phyloP scores from a whole-genome alignment of 1,140 invertebrate genomes.

The Brachionus rubens region DNA sequence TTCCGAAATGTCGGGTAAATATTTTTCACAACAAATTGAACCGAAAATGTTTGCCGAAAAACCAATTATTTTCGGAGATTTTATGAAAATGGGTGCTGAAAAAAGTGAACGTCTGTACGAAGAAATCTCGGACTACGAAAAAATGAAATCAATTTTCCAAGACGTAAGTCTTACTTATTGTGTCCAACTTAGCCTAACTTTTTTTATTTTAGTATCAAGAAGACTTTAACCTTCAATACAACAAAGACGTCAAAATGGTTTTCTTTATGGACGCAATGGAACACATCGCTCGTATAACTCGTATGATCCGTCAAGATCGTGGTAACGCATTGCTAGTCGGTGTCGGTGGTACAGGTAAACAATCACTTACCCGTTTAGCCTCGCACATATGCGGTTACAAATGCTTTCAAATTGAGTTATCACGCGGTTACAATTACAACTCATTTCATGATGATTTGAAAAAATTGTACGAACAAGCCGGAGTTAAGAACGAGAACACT shows the following conservation, averaged over 20 bases:
- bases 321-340: constrained; percentile 61
- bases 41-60: constrained; percentile 54
- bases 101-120: constrained; percentile 58
- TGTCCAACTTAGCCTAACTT: too few relatives aligned
- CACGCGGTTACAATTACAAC: constrained; percentile 74
- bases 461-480: constrained; percentile 65
- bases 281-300: constrained; percentile 58
- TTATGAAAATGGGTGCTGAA: constrained; percentile 57
- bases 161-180: constrained; percentile 55
- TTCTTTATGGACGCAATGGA: constrained; percentile 62
- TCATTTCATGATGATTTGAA: constrained; percentile 76
- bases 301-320: constrained; percentile 60
- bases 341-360: constrained; percentile 61
- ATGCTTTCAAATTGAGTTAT: constrained; percentile 80
- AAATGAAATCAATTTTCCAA: constrained; percentile 54
- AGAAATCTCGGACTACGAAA: constrained; percentile 56
- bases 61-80: constrained; percentile 61
- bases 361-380: constrained; percentile 60
- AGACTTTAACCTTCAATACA: constrained; percentile 44
- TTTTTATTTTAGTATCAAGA: constrained; percentile 39
- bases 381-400: constrained; percentile 63
- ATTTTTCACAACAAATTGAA: constrained; percentile 57
- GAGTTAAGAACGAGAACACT: constrained; percentile 58
- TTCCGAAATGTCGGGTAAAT: constrained; percentile 58
- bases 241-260: constrained; percentile 53